phyloP scores from a whole-genome alignment of 2,888 invertebrate genomes.

The Salpingus planirostris region DNA sequence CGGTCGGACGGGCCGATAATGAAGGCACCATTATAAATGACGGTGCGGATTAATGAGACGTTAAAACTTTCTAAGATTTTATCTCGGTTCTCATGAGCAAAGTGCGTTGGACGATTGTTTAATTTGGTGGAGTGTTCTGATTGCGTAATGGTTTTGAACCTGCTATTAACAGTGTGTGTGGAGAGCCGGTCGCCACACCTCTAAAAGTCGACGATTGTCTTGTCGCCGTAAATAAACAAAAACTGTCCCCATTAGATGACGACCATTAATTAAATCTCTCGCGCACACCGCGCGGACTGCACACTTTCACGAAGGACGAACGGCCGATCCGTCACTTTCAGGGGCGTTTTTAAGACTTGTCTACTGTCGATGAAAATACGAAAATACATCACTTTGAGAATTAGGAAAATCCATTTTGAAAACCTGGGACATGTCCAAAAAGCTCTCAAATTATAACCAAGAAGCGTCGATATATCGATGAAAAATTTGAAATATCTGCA shows the following conservation, averaged over 20 bases:
- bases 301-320: constrained; percentile 25
- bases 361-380: too few relatives aligned
- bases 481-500: too few relatives aligned
- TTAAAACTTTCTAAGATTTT: constrained; percentile 23
- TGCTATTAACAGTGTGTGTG: constrained; percentile 15
- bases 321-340: too few relatives aligned
- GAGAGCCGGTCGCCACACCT: constrained; percentile 21
- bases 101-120: constrained; percentile 25
- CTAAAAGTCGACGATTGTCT: constrained; percentile 24
- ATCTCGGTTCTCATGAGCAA: constrained; percentile 12
- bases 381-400: too few relatives aligned
- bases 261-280: constrained; percentile 27
- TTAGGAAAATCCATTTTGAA: too few relatives aligned
- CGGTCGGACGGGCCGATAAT: neutral
- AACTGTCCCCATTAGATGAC: constrained; percentile 29
- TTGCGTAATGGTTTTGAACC: constrained; percentile 23
- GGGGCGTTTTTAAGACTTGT: too few relatives aligned
- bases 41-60: constrained; percentile 24
- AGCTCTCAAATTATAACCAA: too few relatives aligned
- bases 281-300: constrained; percentile 20
- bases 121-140: constrained; percentile 21
- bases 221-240: constrained; percentile 27
- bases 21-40: too few relatives aligned
- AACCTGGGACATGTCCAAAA: too few relatives aligned
- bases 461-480: too few relatives aligned